Base-by-base conservation (phyloP, 2,113 vertebrate genomes). In the Mandrillus leucophaeus region DNA sequence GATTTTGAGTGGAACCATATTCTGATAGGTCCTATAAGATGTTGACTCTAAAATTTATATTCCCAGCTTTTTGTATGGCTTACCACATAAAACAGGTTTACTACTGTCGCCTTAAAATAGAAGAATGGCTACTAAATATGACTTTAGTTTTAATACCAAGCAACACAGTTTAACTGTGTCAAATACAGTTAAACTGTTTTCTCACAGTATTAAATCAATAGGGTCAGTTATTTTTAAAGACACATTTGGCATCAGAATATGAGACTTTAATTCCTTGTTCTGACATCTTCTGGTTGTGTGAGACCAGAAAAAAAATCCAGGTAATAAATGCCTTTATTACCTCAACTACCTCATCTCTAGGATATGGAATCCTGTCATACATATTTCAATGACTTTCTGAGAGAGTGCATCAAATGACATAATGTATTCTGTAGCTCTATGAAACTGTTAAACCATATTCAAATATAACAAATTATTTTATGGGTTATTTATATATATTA, bases 231-330 rank as follows among this genome's bases (percentile, higher is more conserved):
- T 79, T 70, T 90, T 88, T 79, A 17, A 83, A 95, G 40, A 35
- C 10, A 11, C 8, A 83, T 95, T 75, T 95, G 48, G 12, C 76
- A 88, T 81, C 48, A 95, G 50, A 95, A 96, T 78, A 84, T 7
- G 72, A 55, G 18, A 61, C 13, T 61, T 20, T 79, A 75, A 38
- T 73, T 79, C 32, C 30, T 83, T 23, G 18, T 72, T 78, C 68
- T 92, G 87, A 8, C 23, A 93, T 55, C 84, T 88, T 89, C 23
- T 70, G 32, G 27, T 73, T 73, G 27, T 86, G 4, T 43, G 57
- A 96, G 17, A 45, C 2, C 38, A 93, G 30, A 64, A 87, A 79
- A 85, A 68, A 48, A 55, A 55, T 18, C 61, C 16, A 52, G 22
- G 50, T 70, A 70, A 68, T 50, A 50, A 50, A 14, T 13, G 57